A percentile compares a stretch with the other conserved stretches of the same genome.
Conservation (phyloP, 2,797 vertebrate genomes). For the Poeciliopsis paucimaculata region DNA sequence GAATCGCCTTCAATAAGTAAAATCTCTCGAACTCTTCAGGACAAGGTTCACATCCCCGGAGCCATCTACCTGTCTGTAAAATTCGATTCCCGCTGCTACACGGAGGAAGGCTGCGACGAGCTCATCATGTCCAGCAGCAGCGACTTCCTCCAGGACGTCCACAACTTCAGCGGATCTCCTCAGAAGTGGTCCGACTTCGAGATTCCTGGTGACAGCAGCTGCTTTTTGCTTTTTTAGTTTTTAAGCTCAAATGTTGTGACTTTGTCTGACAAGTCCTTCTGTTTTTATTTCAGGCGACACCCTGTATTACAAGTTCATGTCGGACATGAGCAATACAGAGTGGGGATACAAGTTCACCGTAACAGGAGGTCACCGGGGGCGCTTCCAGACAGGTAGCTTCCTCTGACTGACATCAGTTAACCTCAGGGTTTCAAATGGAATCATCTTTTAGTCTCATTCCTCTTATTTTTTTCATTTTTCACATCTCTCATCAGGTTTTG, state of each 20-base stretch:
- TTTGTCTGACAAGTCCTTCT: background rate
- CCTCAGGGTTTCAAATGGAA: background rate
- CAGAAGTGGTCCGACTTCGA: conserved; percentile 98
- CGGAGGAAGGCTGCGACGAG: conserved; percentile 96
- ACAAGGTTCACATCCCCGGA: conserved; percentile 97
- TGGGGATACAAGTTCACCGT: conserved; percentile 99
- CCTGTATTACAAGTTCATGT: conserved; percentile 92
- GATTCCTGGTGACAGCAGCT: conserved; percentile 87
- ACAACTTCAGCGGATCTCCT: conserved; percentile 93
- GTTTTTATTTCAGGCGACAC: conserved; percentile 86
- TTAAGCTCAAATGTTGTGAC: background rate
- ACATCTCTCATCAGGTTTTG: conserved; percentile 84
- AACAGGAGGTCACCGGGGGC: conserved; percentile 93
- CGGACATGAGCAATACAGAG: conserved; percentile 98
- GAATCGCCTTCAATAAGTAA: background rate
- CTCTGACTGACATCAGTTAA: background rate
- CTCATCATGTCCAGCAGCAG: conserved; percentile 93
- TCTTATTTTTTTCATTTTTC: background rate
- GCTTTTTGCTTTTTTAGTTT: background rate
- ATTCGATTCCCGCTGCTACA: conserved; percentile 93
- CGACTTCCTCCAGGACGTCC: conserved; percentile 93
- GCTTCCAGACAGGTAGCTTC: conserved; percentile 93
- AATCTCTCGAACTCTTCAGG: conserved; percentile 72
- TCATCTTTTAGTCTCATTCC: background rate
- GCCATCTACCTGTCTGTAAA: conserved; percentile 97